Base-by-base conservation (phyloP, 1,140 invertebrate species). In the Drepana arcuata region DNA sequence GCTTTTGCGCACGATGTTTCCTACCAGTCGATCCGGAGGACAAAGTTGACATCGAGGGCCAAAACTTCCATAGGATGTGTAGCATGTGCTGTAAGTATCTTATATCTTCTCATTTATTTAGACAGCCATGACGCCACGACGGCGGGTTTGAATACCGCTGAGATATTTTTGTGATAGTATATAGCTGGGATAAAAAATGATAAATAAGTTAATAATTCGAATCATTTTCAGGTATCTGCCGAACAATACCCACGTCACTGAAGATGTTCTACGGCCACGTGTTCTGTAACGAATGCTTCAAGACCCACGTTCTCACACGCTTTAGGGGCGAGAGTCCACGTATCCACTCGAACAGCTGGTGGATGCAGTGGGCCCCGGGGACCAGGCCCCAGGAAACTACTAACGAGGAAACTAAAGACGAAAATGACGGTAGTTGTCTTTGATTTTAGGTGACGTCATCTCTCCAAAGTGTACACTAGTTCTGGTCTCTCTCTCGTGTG, bases 181-280 rank as follows among this genome's bases (percentile, higher is more conserved):
- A n/a, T n/a, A n/a, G n/a, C n/a, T n/a, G n/a, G n/a, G n/a, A n/a
- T n/a, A n/a, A n/a, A n/a, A n/a, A n/a, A n/a, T n/a, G n/a, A n/a
- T n/a, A n/a, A n/a, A n/a, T n/a, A n/a, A n/a, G n/a, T n/a, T n/a
- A n/a, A n/a, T n/a, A n/a, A n/a, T n/a, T n/a, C n/a, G n/a, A n/a
- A n/a, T n/a, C n/a, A n/a, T n/a, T 55, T 47, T 4, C 31, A 80
- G 75, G 73, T 38, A 55, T 78, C 12, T 80, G 75, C 39, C 56
- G 67, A 35, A 66, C 46, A 0, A 65, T 77, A 29, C 75, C 75
- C 4, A 54, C 52, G 0, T 56, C 61, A 3, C 27, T 77, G 16
- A 80, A 80, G 36, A 72, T 78, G 71, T 80, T 78, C 28, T 78
- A 80, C 36, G 75, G 75, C 3, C 72, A 75, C 21, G 69, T 80